phyloP scores from a whole-genome alignment of 1,140 invertebrate genomes.

The Holcopasites calliopsidis region DNA sequence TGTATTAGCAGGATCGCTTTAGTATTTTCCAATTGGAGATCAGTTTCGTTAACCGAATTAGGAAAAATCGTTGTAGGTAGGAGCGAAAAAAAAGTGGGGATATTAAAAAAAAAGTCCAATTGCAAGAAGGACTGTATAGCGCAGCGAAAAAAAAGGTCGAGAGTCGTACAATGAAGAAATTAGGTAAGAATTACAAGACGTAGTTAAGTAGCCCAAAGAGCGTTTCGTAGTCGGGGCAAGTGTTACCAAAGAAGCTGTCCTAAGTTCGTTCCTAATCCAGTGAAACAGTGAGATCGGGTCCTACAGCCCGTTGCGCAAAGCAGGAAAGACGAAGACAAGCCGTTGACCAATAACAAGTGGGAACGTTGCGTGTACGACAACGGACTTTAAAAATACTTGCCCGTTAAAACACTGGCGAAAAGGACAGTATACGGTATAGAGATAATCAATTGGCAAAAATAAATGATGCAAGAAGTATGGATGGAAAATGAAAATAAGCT shows the following conservation, averaged over 20 bases:
- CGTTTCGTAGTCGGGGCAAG: slow-evolving; percentile 14
- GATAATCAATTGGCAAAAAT: neutral
- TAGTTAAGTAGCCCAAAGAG: slow-evolving; percentile 22
- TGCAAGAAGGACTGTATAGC: neutral
- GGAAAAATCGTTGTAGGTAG: no score
- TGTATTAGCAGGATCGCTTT: no score
- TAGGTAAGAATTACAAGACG: slow-evolving; percentile 29
- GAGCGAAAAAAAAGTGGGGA: neutral
- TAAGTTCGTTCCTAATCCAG: neutral
- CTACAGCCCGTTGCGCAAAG: slow-evolving; percentile 35
- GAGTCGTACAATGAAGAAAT: slow-evolving; percentile 36
- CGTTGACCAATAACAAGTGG: slow-evolving; percentile 50
- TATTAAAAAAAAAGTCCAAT: no score
- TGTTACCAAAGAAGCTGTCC: slow-evolving; percentile 47
- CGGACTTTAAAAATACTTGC: neutral
- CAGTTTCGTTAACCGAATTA: no score
- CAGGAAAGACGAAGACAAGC: slow-evolving; percentile 34
- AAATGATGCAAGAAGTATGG: neutral
- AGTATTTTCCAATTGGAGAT: no score
- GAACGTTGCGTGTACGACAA: neutral
- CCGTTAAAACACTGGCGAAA: no score
- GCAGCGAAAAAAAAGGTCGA: slow-evolving; percentile 34
- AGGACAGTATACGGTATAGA: neutral
- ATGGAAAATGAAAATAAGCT: slow-evolving; percentile 59
- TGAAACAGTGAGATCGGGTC: slow-evolving; percentile 55